phyloP scores from a whole-genome alignment of 2,888 invertebrate genomes.

The Idaea aversata region DNA sequence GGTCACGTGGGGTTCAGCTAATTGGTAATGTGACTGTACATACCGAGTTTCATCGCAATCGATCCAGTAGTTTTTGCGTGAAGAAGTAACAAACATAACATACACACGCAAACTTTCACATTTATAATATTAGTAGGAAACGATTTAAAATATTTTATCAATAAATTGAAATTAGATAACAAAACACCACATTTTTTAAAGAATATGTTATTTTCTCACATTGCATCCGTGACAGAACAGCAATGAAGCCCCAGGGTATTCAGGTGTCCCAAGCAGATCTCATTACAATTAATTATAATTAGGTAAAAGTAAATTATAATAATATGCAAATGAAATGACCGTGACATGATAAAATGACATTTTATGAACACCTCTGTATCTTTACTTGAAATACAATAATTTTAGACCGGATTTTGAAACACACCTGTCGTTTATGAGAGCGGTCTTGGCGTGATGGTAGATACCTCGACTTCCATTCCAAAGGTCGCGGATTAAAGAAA shows the following conservation, averaged over 20 bases:
- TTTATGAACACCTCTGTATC: not conserved
- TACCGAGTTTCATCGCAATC: too few relatives aligned
- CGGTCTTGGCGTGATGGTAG: too few relatives aligned
- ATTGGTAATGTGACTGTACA: too few relatives aligned
- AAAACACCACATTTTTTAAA: not conserved
- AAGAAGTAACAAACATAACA: too few relatives aligned
- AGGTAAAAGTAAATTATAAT: not conserved
- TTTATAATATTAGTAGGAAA: too few relatives aligned
- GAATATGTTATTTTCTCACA: not conserved
- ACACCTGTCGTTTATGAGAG: not conserved
- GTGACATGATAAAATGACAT: not conserved
- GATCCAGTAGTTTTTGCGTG: too few relatives aligned
- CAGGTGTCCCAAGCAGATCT: not conserved
- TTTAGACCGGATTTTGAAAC: not conserved
- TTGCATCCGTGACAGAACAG: not conserved
- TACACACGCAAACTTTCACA: too few relatives aligned
- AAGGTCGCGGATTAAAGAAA: too few relatives aligned
- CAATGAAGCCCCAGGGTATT: not conserved
- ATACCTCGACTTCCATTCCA: too few relatives aligned
- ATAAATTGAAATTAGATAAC: not conserved
- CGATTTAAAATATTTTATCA: not conserved
- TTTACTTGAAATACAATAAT: not conserved
- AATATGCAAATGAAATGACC: not conserved
- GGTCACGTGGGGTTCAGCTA: too few relatives aligned
- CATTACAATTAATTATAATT: conserved; percentile 2